Base-by-base conservation (phyloP, 2,113 vertebrate species). In the Nannobrachium achirus region DNA sequence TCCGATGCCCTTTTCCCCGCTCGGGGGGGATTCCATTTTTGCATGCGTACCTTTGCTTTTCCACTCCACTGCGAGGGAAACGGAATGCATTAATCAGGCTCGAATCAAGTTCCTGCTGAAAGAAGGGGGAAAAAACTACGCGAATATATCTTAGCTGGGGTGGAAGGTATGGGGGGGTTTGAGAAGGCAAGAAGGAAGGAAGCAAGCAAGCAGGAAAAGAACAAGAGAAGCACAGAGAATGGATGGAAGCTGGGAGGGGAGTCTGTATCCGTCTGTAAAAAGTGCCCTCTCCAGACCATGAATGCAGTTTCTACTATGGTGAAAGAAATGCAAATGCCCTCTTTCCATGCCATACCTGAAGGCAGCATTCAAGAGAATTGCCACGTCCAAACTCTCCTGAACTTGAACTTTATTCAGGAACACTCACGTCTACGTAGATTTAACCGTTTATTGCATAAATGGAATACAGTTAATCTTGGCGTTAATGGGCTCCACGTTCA, bases 1-100 rank as follows among this genome's bases (percentile, higher is more conserved):
- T 45, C 55, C 3, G 13, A 46, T 71, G 63, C 63, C 55, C 75
- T 72, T 83, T n/a, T 80, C 58, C 67, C 38, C 61, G n/a, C 7
- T 15, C 73, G 63, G 68, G 62, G 38, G 39, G 58, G 63, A 84
- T 85, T 78, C 69, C 6, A 70, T 87, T 74, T 69, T 69, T 63
- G 61, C 56, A 78, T 81, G 64, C 75, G 70, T 61, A 58, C 72
- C 71, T 75, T 85, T 33, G 25, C 25, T 33, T 33, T 81, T 78
- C 69, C 66, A 6, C 56, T 16, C 49, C 14, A 1, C 15, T 1
- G 63, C 3, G 45, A 76, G 55, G 63, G 49, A 65, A 45, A 71
- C 15, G 18, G 46, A 71, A 81, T 73, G 59, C 60, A 84, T 86
- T 84, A 71, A 86, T 81, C 75, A 75, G 71, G 73, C 78, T 86